phyloP scores from a whole-genome alignment of 2,797 vertebrate species.

The Trichosurus vulpecula region DNA sequence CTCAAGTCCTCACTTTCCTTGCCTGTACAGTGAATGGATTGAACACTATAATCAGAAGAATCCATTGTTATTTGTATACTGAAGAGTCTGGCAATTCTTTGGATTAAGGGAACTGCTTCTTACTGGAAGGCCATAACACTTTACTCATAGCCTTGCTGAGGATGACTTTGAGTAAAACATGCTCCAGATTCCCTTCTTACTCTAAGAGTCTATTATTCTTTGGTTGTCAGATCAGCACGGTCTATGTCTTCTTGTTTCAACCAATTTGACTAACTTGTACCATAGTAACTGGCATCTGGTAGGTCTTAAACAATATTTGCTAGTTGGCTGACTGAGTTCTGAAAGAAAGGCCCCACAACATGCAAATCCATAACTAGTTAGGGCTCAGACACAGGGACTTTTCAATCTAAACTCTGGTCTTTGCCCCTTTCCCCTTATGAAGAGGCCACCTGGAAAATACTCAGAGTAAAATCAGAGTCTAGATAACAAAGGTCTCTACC shows the following conservation, averaged over 20 bases:
- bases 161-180: neutral
- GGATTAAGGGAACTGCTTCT: neutral
- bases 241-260: neutral
- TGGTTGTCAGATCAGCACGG: neutral
- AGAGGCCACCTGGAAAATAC: neutral
- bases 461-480: neutral
- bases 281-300: neutral
- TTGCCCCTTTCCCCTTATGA: neutral
- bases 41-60: neutral
- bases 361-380: neutral
- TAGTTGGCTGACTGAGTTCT: neutral
- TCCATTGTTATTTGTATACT: neutral
- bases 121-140: neutral
- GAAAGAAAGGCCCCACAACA: neutral
- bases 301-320: neutral
- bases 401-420: neutral
- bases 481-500: neutral
- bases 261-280: neutral
- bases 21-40: neutral
- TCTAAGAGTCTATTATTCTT: neutral
- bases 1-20: conserved; percentile 18
- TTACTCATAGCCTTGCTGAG: neutral
- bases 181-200: neutral
- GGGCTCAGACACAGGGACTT: too few relatives aligned
- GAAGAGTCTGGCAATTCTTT: neutral